phyloP scores from a whole-genome alignment of 2,888 invertebrate genomes.

The Heliothis peltigera region DNA sequence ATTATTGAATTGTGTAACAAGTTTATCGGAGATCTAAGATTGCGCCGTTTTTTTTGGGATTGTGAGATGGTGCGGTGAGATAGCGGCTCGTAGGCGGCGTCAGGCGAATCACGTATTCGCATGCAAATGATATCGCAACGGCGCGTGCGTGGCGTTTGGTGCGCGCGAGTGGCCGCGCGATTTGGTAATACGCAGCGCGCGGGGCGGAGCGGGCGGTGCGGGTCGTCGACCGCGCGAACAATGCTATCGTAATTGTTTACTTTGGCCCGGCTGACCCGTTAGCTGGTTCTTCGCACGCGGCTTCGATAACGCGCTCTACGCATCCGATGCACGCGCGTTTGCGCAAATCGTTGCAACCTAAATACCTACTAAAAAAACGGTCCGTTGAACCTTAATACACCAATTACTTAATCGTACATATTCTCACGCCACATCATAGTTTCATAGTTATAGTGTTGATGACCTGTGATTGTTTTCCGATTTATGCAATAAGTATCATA shows the following conservation, averaged over 20 bases:
- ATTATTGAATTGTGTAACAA: conserved; percentile 55
- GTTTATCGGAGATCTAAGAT: conserved; percentile 52
- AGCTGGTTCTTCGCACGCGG: conserved; percentile 66
- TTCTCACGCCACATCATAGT: conserved; percentile 54
- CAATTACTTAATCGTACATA: conserved; percentile 53
- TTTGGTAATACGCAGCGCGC: conserved; percentile 68
- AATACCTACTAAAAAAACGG: conserved; percentile 75
- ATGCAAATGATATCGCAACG: conserved; percentile 66
- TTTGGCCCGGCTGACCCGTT: conserved; percentile 78
- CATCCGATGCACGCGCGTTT: conserved; percentile 72
- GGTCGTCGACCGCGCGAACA: conserved; percentile 78
- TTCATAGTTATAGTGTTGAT: conserved; percentile 49
- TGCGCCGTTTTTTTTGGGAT: conserved; percentile 35
- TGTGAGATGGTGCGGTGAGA: conserved; percentile 31
- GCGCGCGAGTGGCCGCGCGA: conserved; percentile 64
- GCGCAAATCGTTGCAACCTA: conserved; percentile 78
- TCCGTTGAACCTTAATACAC: conserved; percentile 64
- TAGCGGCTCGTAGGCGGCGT: conserved; percentile 39
- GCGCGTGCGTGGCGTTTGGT: conserved; percentile 55
- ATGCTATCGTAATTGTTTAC: conserved; percentile 87
- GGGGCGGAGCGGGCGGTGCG: conserved; percentile 50
- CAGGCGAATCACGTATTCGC: conserved; percentile 68
- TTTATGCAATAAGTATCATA: conserved; percentile 33
- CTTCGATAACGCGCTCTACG: conserved; percentile 62
- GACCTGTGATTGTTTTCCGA: conserved; percentile 51